A percentile compares a stretch with the other conserved stretches of the same genome.
Evolutionary conservation across 2,888 invertebrate species (phyloP).

Genomic region (Drosophila lacicola): DNA sequence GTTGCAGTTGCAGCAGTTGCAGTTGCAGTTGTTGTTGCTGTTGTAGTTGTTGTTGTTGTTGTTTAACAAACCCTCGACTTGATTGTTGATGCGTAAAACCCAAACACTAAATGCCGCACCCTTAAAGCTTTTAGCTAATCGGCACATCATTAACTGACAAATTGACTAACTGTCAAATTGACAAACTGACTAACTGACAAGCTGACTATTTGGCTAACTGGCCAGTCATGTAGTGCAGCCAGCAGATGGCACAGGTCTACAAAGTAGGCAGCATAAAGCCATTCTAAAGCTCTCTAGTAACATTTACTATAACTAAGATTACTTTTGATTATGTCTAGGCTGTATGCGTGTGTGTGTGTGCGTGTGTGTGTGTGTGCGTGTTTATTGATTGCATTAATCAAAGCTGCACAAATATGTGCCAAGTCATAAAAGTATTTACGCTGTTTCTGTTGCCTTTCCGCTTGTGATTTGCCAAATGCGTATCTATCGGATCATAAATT

Average conservation of each 20-base stretch:
- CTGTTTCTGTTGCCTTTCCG: constrained; percentile 28
- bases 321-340: not conserved
- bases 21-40: not conserved
- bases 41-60: constrained; percentile 13
- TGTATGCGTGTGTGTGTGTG: not conserved
- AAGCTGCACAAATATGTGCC: constrained; percentile 73
- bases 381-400: constrained; percentile 68
- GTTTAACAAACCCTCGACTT: constrained; percentile 37
- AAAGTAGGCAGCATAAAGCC: not conserved
- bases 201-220: constrained; percentile 15
- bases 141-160: constrained; percentile 29
- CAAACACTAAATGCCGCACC: constrained; percentile 39
- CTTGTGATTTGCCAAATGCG: constrained; percentile 47
- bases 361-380: not conserved
- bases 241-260: not conserved
- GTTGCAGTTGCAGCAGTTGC: not conserved
- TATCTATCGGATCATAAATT: constrained; percentile 59
- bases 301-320: constrained; percentile 15
- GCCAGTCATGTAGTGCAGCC: constrained; percentile 37
- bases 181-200: constrained; percentile 10
- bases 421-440: constrained; percentile 66
- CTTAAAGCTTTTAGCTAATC: constrained; percentile 54
- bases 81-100: constrained; percentile 32
- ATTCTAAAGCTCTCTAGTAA: not conserved
- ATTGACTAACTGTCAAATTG: constrained; percentile 14